Evolutionary conservation across 2,888 invertebrate species (phyloP).

Genomic region (Mythimna pallens): DNA sequence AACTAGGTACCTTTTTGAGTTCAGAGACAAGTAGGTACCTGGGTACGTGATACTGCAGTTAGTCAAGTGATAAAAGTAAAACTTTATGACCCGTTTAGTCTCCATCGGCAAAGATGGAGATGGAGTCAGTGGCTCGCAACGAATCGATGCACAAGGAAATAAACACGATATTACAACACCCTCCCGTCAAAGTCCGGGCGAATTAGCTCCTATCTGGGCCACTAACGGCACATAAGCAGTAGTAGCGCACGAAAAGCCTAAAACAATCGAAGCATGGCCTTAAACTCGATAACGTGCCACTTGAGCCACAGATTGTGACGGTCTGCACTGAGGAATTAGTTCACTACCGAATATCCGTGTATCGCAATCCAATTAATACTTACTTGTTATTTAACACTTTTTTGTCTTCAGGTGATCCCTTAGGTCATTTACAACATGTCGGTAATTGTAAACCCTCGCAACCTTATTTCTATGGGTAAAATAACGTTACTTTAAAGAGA

Average conservation of each 20-base stretch:
- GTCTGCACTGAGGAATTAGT: conserved; percentile 43
- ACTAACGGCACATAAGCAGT: conserved; percentile 84
- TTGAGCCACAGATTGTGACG: conserved; percentile 53
- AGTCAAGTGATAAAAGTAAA: conserved; percentile 28
- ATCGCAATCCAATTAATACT: conserved; percentile 36
- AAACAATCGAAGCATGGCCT: conserved; percentile 77
- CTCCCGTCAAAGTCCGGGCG: conserved; percentile 75
- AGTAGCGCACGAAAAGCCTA: conserved; percentile 77
- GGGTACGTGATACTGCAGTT: conserved; percentile 6
- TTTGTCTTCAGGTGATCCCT: conserved; percentile 41
- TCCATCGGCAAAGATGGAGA: conserved; percentile 30
- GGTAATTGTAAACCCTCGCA: conserved; percentile 46
- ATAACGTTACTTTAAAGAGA: conserved; percentile 49
- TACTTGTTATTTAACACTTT: conserved; percentile 33
- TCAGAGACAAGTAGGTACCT: background rate
- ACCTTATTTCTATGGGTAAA: conserved; percentile 54
- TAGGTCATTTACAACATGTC: conserved; percentile 14
- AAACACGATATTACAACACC: conserved; percentile 72
- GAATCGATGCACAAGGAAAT: conserved; percentile 68
- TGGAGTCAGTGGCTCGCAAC: conserved; percentile 50
- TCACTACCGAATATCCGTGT: conserved; percentile 46
- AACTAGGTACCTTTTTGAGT: background rate
- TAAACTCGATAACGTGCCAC: conserved; percentile 70
- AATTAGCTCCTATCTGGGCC: conserved; percentile 82
- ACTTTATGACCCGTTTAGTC: conserved; percentile 25